A percentile compares a stretch with the other conserved stretches of the same genome.
phyloP scores from a whole-genome alignment of 2,888 invertebrate species.

The Platycheirus rosarum region DNA sequence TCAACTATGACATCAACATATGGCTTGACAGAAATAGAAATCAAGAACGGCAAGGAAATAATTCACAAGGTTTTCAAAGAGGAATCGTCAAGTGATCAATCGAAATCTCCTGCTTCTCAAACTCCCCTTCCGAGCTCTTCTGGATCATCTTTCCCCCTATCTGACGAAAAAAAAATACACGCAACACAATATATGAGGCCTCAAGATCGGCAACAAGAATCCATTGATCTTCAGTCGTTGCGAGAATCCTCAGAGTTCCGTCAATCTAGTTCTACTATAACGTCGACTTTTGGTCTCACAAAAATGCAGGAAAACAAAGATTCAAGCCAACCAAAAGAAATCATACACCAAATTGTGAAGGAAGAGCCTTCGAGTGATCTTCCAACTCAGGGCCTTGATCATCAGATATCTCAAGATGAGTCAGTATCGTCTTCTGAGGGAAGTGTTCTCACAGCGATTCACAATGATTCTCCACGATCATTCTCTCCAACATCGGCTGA shows the following conservation, averaged over 20 bases:
- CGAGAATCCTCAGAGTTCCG: background rate
- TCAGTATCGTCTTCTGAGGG: constrained; percentile 48
- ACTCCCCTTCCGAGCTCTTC: background rate
- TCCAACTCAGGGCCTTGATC: constrained; percentile 1
- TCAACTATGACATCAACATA: background rate
- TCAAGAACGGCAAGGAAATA: background rate
- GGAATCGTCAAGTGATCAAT: background rate
- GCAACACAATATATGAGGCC: constrained; percentile 1
- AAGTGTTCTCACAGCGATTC: constrained; percentile 44
- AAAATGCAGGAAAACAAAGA: background rate
- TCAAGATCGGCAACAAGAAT: constrained; percentile 72
- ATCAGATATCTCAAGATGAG: constrained; percentile 33
- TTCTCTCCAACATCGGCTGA: constrained; percentile 11
- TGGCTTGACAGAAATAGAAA: background rate
- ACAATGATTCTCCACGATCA: constrained; percentile 26
- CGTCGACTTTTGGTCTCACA: constrained; percentile 1
- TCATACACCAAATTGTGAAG: background rate
- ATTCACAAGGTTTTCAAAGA: background rate
- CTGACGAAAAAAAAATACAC: constrained; percentile 3
- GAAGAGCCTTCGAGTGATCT: constrained; percentile 11
- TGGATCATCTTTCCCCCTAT: background rate
- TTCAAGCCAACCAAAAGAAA: background rate
- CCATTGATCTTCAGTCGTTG: constrained; percentile 76
- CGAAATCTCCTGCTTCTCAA: too few relatives aligned
- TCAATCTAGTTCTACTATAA: constrained; percentile 3